These are phyloP conservation scores for Drosophila kurseongensis DNA, from an alignment of 1,140 invertebrate genomes.

Conservation along the genomic window DNA sequence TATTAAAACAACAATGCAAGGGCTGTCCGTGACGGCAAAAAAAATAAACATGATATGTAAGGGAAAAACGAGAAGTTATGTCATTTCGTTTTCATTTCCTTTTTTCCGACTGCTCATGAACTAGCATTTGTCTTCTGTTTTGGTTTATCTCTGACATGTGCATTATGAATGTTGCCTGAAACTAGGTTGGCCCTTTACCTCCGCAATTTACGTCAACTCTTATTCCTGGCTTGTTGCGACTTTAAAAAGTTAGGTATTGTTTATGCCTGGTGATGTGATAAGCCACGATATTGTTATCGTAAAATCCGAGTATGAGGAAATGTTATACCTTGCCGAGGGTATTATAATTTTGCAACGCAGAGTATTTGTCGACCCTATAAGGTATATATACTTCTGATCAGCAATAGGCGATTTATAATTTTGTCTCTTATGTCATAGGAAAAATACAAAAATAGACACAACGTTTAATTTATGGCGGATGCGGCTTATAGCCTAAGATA, in stretches of 20 bases:
- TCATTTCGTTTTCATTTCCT: constrained; percentile 41
- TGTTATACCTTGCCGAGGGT: no score
- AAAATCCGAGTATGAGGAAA: no score
- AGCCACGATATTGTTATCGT: background rate
- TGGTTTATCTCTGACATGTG: constrained; percentile 49
- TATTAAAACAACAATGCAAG: background rate
- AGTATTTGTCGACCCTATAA: no score
- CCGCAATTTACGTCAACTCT: background rate
- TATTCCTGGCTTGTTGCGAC: background rate
- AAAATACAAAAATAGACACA: no score
- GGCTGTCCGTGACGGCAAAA: background rate
- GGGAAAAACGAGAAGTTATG: constrained; percentile 1
- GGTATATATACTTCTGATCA: no score
- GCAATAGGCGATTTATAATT: no score
- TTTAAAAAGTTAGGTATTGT: constrained; percentile 42
- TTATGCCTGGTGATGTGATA: constrained; percentile 18
- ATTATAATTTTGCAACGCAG: no score
- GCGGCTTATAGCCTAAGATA: no score
- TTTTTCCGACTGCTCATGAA: constrained; percentile 44
- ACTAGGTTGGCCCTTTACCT: constrained; percentile 13
- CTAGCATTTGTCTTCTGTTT: constrained; percentile 51
- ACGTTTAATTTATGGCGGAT: no score
- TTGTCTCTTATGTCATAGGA: no score
- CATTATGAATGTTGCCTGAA: constrained; percentile 42
- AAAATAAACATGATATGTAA: background rate